Evolutionary conservation across 2,888 invertebrate species (phyloP), one percentile per base, ranked within the genome.

Genomic region (Lomographa bimaculata): DNA sequence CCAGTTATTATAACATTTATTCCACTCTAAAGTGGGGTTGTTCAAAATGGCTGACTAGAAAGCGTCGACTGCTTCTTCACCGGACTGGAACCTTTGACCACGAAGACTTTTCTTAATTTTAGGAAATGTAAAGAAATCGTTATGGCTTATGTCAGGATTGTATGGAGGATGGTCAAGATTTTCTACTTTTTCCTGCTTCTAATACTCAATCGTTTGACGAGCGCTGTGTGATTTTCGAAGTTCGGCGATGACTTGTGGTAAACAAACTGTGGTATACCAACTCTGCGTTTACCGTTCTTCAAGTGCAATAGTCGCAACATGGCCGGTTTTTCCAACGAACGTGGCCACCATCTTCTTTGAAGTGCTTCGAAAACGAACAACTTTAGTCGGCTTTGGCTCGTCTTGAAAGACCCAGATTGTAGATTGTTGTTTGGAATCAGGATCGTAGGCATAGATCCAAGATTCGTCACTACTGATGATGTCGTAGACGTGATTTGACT

Each of bases 391-490:
- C 21, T 21, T 21, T 21, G 21, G 21, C 21, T 25, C 24, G 12
- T 25, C 11, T 25, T 25, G 24, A 25, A 25, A 25, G 24, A 25
- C 12, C 10, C 23, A 23, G 10, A 23, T 23, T 23, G 23, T 19
- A 19, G 19, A 19, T 14, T 14, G 14, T 4, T 14, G 14, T 14
- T 14, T 5, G 23, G 23, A 9, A 4, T 9, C 23, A 23, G 23
- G 9, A 23, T 23, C 23, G 23, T 23, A 23, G 23, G 23, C 14
- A 14, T 27, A 52, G 23, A 53, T 51, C 48, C 48, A 56, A 44
- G 50, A 53, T 54, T 59, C 47, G 37, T 54, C 44, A 52, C 43
- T 53, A 38, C 37, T 53, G 38, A 50, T 46, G 38, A 53, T 53
- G 36, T 51, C 34, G 36, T 53, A 54, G 24, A 53, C 48, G 39